These are phyloP conservation scores for Hydrophis major DNA, from an alignment of 2,797 vertebrate species.

Conservation along the genomic window DNA sequence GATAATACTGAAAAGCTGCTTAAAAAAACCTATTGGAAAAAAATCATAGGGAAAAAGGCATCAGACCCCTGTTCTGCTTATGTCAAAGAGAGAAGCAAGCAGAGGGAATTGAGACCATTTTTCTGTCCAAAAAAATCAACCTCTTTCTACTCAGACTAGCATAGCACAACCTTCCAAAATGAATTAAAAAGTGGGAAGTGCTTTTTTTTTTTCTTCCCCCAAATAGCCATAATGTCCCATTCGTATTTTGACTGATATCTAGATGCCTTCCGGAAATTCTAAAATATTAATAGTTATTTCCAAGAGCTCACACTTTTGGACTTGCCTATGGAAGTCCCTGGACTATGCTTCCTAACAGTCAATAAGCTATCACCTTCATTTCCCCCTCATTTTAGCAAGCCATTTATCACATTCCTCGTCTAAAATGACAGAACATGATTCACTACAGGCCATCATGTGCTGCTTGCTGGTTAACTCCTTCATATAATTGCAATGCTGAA, in stretches of 20 bases:
- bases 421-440: conserved; percentile 27
- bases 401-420: conserved; percentile 23
- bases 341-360: background rate
- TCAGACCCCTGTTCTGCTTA: conserved; percentile 5
- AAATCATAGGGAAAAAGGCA: background rate
- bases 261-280: conserved; percentile 9
- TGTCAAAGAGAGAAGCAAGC: background rate
- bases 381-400: conserved; percentile 21
- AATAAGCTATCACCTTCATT: conserved; percentile 24
- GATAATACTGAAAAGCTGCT: background rate
- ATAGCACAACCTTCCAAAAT: background rate
- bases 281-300: conserved; percentile 29
- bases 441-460: background rate
- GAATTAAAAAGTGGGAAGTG: conserved; percentile 2
- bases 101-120: background rate
- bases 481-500: background rate
- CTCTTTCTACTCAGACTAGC: background rate
- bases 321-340: background rate
- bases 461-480: conserved; percentile 16
- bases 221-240: conserved; percentile 8
- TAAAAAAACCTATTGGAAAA: background rate
- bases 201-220: background rate
- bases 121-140: background rate
- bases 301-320: background rate
- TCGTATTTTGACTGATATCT: conserved; percentile 12